Evolutionary conservation across 2,888 invertebrate species (phyloP).

Genomic region (Diaperis boleti): DNA sequence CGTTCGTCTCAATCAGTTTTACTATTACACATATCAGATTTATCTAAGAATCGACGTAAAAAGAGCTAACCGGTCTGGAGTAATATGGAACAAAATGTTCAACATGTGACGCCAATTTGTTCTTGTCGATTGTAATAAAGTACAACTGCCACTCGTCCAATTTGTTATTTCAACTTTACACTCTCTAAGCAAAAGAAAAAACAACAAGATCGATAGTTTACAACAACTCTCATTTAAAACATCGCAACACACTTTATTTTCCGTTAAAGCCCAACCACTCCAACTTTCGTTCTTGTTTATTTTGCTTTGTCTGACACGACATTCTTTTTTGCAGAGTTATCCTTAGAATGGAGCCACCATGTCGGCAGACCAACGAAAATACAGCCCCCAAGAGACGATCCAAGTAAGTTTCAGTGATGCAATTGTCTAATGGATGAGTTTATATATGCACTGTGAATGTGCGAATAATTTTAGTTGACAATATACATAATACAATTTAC

Average conservation of each 20-base stretch:
- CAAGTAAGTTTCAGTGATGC: slow-evolving; percentile 54
- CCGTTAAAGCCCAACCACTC: not conserved
- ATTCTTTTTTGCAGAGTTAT: slow-evolving; percentile 33
- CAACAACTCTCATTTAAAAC: not conserved
- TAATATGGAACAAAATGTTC: too few species aligned
- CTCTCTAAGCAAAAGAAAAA: not conserved
- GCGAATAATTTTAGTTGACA: too few species aligned
- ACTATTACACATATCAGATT: too few species aligned
- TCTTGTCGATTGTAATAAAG: too few species aligned
- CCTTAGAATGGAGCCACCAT: slow-evolving; percentile 48
- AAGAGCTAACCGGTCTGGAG: too few species aligned
- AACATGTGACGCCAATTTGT: too few species aligned
- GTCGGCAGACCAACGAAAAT: slow-evolving; percentile 55
- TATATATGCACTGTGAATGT: too few species aligned
- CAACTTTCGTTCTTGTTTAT: not conserved
- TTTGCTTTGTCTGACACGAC: not conserved
- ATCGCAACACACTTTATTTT: not conserved
- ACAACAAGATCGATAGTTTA: not conserved
- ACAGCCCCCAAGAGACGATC: slow-evolving; percentile 59
- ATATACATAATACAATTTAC: too few species aligned
- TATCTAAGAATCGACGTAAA: too few species aligned
- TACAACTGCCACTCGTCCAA: not conserved
- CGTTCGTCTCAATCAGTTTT: too few species aligned
- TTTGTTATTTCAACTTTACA: not conserved
- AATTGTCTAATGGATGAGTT: too few species aligned